Evolutionary conservation across 1,140 invertebrate species (phyloP).

Genomic region (Diabrotica undecimpunctata): DNA sequence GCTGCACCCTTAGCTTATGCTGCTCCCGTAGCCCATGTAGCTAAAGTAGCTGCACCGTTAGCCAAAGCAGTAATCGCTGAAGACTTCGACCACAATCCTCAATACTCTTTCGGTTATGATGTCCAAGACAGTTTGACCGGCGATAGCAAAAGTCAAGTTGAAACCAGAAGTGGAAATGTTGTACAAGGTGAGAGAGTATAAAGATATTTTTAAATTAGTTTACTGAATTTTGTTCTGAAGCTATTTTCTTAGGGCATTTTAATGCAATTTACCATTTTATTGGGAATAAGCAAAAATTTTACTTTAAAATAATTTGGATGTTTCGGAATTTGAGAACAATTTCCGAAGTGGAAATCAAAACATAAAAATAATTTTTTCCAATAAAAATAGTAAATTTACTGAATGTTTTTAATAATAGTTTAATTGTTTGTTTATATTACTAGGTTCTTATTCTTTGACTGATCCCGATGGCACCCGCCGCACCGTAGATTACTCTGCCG

Average conservation of each 20-base stretch:
- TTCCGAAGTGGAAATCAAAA: too few relatives aligned
- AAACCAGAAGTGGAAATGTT: conserved; percentile 58
- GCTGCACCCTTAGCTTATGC: conserved; percentile 23
- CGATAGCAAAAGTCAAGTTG: conserved; percentile 57
- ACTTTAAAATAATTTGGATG: too few relatives aligned
- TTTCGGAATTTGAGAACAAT: too few relatives aligned
- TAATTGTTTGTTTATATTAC: too few relatives aligned
- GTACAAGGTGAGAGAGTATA: conserved; percentile 53
- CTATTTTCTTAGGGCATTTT: too few relatives aligned
- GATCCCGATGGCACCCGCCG: conserved; percentile 57
- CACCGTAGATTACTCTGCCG: conserved; percentile 64
- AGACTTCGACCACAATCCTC: conserved; percentile 55
- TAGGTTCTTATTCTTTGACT: conserved; percentile 53
- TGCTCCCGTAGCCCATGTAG: conserved; percentile 19
- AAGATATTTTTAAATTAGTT: not conserved
- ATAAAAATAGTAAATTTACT: too few relatives aligned
- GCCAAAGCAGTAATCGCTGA: conserved; percentile 37
- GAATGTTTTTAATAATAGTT: too few relatives aligned
- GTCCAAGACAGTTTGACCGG: conserved; percentile 58
- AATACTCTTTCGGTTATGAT: conserved; percentile 56
- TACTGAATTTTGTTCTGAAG: too few relatives aligned
- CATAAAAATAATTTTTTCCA: too few relatives aligned
- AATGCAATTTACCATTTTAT: too few relatives aligned
- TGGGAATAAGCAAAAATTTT: too few relatives aligned
- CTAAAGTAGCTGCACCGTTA: conserved; percentile 28